Percentiles rank a stretch among this genome's conserved stretches.
Conservation (phyloP, 2,113 vertebrate genomes). For the Narcine bancroftii region DNA sequence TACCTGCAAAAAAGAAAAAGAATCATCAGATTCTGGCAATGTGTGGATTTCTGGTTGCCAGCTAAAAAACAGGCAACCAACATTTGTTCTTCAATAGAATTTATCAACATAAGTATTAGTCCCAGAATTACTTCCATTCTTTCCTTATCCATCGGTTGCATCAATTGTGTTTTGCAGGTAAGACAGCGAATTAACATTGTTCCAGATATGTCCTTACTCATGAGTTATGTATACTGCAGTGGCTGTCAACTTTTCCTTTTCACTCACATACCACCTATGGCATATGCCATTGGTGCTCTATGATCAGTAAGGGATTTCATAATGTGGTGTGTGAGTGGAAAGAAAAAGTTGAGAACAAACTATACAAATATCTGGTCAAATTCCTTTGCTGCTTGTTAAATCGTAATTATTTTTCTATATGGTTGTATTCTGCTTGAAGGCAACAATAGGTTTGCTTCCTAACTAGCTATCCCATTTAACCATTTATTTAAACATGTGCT, state of each 20-base stretch:
- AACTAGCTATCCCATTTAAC: background rate
- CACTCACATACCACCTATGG: too few species aligned
- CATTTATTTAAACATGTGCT: background rate
- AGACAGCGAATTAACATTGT: background rate
- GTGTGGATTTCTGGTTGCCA: background rate
- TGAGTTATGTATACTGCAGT: background rate
- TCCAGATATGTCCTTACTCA: background rate
- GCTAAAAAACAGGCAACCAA: background rate
- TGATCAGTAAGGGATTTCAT: too few species aligned
- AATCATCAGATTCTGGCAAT: background rate
- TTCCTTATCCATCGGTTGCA: background rate
- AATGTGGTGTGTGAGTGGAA: too few species aligned
- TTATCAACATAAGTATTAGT: background rate
- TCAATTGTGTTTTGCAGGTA: background rate
- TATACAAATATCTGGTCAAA: background rate
- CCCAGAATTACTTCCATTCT: background rate
- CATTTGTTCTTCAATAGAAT: too few species aligned
- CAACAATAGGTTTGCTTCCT: too few species aligned
- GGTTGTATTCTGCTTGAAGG: background rate
- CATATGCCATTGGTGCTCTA: too few species aligned
- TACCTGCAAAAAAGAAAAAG: constrained; percentile 61
- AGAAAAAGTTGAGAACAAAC: background rate
- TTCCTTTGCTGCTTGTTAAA: background rate
- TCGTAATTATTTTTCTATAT: background rate
- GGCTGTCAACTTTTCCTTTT: too few species aligned